These are phyloP conservation scores for Habrosyne pyritoides DNA, from an alignment of 2,888 invertebrate genomes.

Conservation along the genomic window DNA sequence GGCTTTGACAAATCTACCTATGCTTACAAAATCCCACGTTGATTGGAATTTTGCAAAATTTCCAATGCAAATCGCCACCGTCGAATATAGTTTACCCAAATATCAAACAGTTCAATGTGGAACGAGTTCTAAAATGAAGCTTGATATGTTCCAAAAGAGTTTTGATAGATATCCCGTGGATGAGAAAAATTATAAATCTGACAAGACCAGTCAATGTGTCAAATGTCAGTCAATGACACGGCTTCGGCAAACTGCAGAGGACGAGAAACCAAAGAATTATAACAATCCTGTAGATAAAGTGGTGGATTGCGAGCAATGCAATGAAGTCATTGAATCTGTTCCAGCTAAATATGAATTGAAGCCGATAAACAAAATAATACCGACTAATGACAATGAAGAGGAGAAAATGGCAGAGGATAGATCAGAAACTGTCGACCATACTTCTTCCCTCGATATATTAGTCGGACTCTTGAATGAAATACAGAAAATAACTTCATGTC, in stretches of 20 bases:
- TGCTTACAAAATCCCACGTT: conserved; percentile 44
- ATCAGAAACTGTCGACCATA: conserved; percentile 25
- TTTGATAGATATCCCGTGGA: conserved; percentile 4
- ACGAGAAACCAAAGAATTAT: neutral
- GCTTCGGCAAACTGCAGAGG: conserved; percentile 19
- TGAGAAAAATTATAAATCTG: conserved; percentile 16
- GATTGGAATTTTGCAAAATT: conserved; percentile 51
- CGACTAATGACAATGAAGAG: neutral
- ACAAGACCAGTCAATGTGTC: conserved; percentile 34
- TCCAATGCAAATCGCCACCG: conserved; percentile 64
- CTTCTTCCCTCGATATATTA: conserved; percentile 68
- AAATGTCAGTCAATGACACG: conserved; percentile 19
- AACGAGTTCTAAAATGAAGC: conserved; percentile 19
- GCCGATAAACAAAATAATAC: neutral
- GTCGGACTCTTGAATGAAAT: conserved; percentile 73
- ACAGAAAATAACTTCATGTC: conserved; percentile 65
- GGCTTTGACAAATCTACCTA: conserved; percentile 40
- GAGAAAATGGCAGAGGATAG: conserved; percentile 7
- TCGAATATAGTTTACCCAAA: conserved; percentile 59
- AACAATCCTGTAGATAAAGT: neutral
- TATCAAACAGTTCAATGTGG: conserved; percentile 24
- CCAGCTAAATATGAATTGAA: too few species aligned
- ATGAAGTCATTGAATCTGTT: neutral
- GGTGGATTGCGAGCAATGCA: neutral
- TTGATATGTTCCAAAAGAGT: conserved; percentile 20